These are phyloP conservation scores for Alces alces DNA, from an alignment of 2,113 vertebrate genomes.

Conservation along the genomic window DNA sequence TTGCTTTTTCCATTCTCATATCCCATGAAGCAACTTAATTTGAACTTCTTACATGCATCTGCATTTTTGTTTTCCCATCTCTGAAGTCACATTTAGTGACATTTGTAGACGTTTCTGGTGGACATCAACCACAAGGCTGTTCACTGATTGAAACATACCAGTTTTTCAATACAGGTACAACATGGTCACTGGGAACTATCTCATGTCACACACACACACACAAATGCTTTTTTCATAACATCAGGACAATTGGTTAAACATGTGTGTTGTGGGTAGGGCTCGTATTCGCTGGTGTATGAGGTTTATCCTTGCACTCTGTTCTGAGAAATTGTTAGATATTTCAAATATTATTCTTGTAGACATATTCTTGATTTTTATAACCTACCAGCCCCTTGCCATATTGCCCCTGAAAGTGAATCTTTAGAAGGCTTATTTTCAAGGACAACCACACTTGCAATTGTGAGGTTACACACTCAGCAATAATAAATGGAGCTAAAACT, in stretches of 20 bases:
- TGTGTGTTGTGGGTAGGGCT: background rate
- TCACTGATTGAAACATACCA: background rate
- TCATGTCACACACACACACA: background rate
- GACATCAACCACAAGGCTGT: background rate
- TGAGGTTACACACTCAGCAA: background rate
- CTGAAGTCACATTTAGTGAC: background rate
- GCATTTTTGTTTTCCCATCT: background rate
- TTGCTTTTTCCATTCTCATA: background rate
- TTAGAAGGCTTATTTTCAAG: background rate
- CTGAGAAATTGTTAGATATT: background rate
- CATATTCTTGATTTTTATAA: conserved; percentile 13
- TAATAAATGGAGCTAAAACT: background rate
- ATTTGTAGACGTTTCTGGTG: background rate
- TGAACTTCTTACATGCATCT: background rate
- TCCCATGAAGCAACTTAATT: background rate
- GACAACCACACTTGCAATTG: background rate
- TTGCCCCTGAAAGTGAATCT: background rate
- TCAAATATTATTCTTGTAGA: background rate
- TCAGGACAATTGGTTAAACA: background rate
- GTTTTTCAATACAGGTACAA: background rate
- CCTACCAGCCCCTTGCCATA: background rate
- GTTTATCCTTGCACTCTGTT: background rate
- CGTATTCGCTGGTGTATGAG: background rate
- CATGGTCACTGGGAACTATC: background rate
- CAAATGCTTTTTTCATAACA: background rate